These are phyloP conservation scores for Ochropacha duplaris DNA, from an alignment of 2,888 invertebrate species.

Conservation along the genomic window DNA sequence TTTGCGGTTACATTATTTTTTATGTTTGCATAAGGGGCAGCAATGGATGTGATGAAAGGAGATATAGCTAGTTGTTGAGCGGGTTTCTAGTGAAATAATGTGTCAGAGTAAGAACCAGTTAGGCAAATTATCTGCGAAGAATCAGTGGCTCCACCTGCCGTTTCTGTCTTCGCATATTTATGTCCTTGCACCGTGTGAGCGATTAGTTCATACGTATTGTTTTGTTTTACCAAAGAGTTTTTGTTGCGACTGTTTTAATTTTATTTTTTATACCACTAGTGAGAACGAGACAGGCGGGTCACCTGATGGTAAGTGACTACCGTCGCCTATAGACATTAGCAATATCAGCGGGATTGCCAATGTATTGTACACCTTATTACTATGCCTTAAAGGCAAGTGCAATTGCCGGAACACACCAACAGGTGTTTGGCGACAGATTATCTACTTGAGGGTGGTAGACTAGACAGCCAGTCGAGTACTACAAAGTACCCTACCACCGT, in stretches of 20 bases:
- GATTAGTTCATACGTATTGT: slow-evolving; percentile 34
- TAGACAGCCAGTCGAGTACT: too few relatives aligned
- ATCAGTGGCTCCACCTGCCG: slow-evolving; percentile 76
- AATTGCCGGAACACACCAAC: too few relatives aligned
- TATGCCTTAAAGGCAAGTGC: too few relatives aligned
- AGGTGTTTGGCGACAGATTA: too few relatives aligned
- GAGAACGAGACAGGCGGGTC: too few relatives aligned
- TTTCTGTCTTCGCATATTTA: slow-evolving; percentile 50
- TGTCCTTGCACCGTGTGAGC: slow-evolving; percentile 37
- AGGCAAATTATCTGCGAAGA: slow-evolving; percentile 76
- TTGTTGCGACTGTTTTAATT: neutral
- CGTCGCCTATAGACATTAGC: too few relatives aligned
- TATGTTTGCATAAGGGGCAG: slow-evolving; percentile 5
- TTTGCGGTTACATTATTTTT: neutral
- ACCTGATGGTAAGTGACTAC: too few relatives aligned
- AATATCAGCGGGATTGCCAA: too few relatives aligned
- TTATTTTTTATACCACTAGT: too few relatives aligned
- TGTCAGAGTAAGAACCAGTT: slow-evolving; percentile 72
- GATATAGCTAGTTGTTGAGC: slow-evolving; percentile 15
- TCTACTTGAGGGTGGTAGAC: too few relatives aligned
- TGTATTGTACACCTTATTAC: too few relatives aligned
- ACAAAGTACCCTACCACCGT: too few relatives aligned
- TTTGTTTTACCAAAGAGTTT: slow-evolving; percentile 12
- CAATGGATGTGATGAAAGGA: slow-evolving; percentile 25
- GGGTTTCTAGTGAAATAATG: slow-evolving; percentile 38